Base-by-base conservation (phyloP, 2,888 invertebrate species). In the Tachina fera region DNA sequence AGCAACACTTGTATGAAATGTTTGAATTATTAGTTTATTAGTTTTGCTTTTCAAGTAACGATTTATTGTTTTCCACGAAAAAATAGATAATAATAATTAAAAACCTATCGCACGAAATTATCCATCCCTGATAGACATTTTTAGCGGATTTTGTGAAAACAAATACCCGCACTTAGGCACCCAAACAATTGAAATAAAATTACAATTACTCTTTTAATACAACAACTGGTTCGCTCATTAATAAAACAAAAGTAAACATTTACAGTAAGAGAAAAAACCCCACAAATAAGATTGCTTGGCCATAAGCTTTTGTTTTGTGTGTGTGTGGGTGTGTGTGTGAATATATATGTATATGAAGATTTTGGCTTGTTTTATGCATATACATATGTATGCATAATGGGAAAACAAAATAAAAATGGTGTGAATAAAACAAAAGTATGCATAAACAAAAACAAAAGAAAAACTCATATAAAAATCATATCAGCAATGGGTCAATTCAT, bases 401-500 rank as follows among this genome's bases (percentile, higher is more conserved):
- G n/a, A 43, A 43, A 53, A n/a, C 13, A 75, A 45, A 74, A 74
- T 14, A 43, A 13, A 22, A 53, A 63, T 47, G 14, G 13, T 74
- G 14, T 47, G 19, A 41, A 56, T n/a, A 43, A 71, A 74, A 71
- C n/a, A n/a, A 31, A 60, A 47, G 43, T 65, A 19, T 61, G 16
- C 41, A 16, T 43, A 61, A 74, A 61, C 14, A 75, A 63, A 60
- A 63, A 63, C 51, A 56, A 72, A 16, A 31, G 31, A 31, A 31
- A 67, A 8, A 83, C 11, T 65, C 4, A 16, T 53, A 43, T 51
- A 53, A 39, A 63, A 58, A 60, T 49, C 22, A 74, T 68, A 53
- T 70, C 63, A 43, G 53, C 51, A 67, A 77, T 83, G 77, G 77
- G 83, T 72, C 83, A 83, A 72, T 77, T 67, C 45, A 63, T 53